Base-by-base conservation (phyloP, 2,797 vertebrate genomes). In the Sphaeramia orbicularis region DNA sequence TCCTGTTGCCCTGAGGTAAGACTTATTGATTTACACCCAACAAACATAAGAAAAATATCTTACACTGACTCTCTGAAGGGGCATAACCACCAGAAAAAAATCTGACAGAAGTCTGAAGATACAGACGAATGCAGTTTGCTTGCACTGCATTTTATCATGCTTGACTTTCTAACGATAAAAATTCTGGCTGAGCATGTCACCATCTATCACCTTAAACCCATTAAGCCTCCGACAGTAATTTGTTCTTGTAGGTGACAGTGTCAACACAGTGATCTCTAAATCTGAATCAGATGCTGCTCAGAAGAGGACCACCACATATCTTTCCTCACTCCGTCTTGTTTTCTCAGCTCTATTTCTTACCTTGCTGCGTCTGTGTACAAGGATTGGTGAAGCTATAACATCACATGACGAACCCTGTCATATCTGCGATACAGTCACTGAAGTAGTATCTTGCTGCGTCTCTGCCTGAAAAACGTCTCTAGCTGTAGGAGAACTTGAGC, bases 1-100 rank as follows among this genome's bases (percentile, higher is more conserved):
- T 99, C 96, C 76, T 97, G 96, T 50, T 95, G 95, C 79, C 97
- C 98, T 0, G 97, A 99, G 97, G 98, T 99, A 93, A 74, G 66
- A 54, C 1, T 32, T 43, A 12, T 11, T 24, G 21, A 14, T 6
- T 24, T 6, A 6, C 7, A 35, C 7, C 7, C 27, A 30, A 6
- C 32, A 35, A 35, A 35, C 32, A 35, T 35, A 10, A 10, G 32
- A 35, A 35, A 35, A 35, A 9, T 9, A 35, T 8, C 32, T 35
- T 9, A 2, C 5, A 35, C 7, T 35, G 32, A 10, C 32, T 35
- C 3, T 35, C 2, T 35, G 32, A 35, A 35, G 32, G 32, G 8
- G 35, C 7, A 10, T 10, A 35, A 8, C 32, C 32, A 35, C 9
- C 32, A 8, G 7, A 35, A 45, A 58, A 11, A 42, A 43, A 37